phyloP scores from a whole-genome alignment of 2,113 vertebrate genomes.

The Fukomys damarensis region DNA sequence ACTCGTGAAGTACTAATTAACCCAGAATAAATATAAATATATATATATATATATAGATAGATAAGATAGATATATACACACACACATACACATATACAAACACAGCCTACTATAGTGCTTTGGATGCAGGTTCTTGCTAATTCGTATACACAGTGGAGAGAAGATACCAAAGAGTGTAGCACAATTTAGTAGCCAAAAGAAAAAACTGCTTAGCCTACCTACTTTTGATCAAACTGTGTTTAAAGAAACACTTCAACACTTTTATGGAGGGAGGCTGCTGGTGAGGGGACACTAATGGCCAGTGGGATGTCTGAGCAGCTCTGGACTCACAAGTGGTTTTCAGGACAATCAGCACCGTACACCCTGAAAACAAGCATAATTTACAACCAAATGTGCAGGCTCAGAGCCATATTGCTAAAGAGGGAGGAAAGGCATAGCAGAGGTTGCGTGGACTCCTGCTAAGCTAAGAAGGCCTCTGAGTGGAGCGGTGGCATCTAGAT shows the following conservation, averaged over 20 bases:
- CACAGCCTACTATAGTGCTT: neutral
- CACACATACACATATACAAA: neutral
- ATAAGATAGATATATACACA: neutral
- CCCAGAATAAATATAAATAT: constrained; percentile 54
- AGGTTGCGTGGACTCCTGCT: neutral
- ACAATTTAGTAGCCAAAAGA: constrained; percentile 51
- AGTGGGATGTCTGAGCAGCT: neutral
- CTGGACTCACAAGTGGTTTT: constrained; percentile 6
- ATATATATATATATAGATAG: neutral
- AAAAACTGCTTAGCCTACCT: neutral
- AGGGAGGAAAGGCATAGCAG: constrained; percentile 47
- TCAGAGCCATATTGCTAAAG: constrained; percentile 59
- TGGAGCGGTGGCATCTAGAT: neutral
- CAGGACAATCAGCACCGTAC: neutral
- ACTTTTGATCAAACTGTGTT: constrained; percentile 4
- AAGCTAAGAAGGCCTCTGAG: neutral
- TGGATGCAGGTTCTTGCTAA: constrained; percentile 52
- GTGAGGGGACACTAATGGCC: neutral
- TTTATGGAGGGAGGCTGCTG: neutral
- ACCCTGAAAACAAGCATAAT: neutral
- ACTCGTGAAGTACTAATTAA: constrained; percentile 51
- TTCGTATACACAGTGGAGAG: neutral
- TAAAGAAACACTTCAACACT: constrained; percentile 35
- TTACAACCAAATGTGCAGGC: neutral
- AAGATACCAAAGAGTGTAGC: neutral